A percentile compares a stretch with the other conserved stretches of the same genome.
Evolutionary conservation across 64 coral and sea anemone species (phyloP).

Genomic region (Acropora yongei): DNA sequence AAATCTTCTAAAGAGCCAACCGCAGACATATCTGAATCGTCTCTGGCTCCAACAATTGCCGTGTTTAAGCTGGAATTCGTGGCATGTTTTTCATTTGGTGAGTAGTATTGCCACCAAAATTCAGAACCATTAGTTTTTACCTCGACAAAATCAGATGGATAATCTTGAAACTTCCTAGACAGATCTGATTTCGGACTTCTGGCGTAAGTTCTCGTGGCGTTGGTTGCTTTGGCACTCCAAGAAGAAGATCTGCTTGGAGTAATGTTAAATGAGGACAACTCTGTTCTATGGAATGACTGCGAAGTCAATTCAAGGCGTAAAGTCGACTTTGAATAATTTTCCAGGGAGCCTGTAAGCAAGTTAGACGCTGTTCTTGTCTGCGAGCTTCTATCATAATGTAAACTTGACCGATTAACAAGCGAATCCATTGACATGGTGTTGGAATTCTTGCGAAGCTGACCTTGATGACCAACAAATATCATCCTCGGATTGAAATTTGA

Average conservation of each 20-base stretch:
- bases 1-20: neutral
- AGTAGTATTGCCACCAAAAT: slow-evolving; percentile 46
- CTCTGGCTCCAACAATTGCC: neutral
- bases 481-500: slow-evolving; percentile 18
- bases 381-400: neutral
- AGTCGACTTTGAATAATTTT: neutral
- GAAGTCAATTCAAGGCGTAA: neutral
- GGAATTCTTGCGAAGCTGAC: neutral
- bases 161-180: neutral
- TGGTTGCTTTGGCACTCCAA: neutral
- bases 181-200: neutral
- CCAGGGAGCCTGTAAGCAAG: neutral
- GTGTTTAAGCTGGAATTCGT: neutral
- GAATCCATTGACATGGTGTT: neutral
- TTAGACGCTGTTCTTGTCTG: neutral
- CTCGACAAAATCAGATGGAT: neutral
- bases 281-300: neutral
- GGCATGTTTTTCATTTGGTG: neutral
- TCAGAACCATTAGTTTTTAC: slow-evolving; percentile 42
- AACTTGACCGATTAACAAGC: neutral
- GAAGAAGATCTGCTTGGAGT: neutral
- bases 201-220: neutral
- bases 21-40: neutral
- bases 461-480: neutral
- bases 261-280: neutral